Base-by-base conservation (phyloP, 2,888 invertebrate species). In the Agriopis marginaria region DNA sequence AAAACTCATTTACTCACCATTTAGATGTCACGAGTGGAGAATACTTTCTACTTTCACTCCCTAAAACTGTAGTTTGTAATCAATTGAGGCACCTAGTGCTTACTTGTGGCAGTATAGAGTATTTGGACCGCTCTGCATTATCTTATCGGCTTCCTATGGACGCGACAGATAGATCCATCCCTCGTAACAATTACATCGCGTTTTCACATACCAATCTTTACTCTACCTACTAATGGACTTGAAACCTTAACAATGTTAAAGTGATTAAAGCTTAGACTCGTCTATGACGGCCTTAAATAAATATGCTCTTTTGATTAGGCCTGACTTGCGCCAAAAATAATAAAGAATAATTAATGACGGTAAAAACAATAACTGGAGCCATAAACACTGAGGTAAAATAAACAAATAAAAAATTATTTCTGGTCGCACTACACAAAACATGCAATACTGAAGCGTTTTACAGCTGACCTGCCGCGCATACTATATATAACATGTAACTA, bases 391-490 rank as follows among this genome's bases (percentile, higher is more conserved):
- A 83, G 83, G 84, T 86, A 91, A 90, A 82, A 91, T 90, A 93
- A 92, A 93, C 93, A 93, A 90, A 93, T 92, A 91, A 90, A 89
- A 91, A 89, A 77, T 86, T 84, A 90, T 90, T 91, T 89, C 80
- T 80, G 88, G 77, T 84, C 80, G 85, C 79, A 89, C 88, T 90
- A 91, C 89, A 91, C 88, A 89, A 32, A 32, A 73, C 93, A 93
- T 93, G 93, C 93, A 92, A 91, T 89, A 92, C 80, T 85, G 66
- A 92, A 92, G 91, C 90, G 75, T 81, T 82, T 85, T 84, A 87
- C 85, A 87, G 87, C 83, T 76, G 89, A 89, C 89, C 89, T 88
- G 89, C 86, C 89, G 89, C 83, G 80, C 81, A 84, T 83, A 88
- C 86, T 86, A 84, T 88, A 91, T 83, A 91, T 87, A 90, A 87